phyloP scores from a whole-genome alignment of 2,113 vertebrate species.

The Semnornis frantzii region DNA sequence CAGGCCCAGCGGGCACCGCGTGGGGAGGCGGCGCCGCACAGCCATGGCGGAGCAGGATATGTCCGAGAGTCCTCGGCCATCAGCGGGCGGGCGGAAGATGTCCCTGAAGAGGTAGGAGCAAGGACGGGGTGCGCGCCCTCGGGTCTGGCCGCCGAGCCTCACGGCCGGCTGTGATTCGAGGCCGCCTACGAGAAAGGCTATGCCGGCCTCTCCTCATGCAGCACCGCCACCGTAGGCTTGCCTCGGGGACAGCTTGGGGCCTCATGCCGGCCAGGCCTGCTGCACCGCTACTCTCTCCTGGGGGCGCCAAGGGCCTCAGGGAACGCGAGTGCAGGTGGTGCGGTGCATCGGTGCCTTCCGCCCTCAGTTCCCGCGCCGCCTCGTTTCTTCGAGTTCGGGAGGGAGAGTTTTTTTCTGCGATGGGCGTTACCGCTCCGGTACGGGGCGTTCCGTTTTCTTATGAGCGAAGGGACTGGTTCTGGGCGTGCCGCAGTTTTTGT shows the following conservation, averaged over 20 bases:
- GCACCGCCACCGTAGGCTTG: background rate
- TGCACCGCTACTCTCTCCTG: too few relatives aligned
- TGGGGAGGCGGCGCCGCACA: background rate
- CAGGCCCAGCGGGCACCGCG: background rate
- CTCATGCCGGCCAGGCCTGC: background rate
- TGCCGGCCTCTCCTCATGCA: background rate
- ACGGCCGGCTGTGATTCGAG: background rate
- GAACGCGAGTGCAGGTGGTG: background rate
- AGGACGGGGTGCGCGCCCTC: background rate
- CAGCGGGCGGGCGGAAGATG: background rate
- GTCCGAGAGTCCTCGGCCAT: fast-evolving
- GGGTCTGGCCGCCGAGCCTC: too few relatives aligned
- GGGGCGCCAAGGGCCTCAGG: too few relatives aligned
- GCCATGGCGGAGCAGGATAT: background rate
- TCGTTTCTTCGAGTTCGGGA: fast-evolving
- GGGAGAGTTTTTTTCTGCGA: fast-evolving
- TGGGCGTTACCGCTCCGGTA: fast-evolving
- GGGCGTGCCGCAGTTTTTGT: fast-evolving
- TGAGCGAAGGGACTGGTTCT: fast-evolving
- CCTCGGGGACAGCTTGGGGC: background rate
- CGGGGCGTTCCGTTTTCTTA: background rate
- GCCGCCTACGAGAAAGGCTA: background rate
- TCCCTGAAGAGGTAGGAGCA: background rate
- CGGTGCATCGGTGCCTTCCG: too few relatives aligned
- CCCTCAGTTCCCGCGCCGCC: background rate